A percentile compares a stretch with the other conserved stretches of the same genome.
Conservation (phyloP, 2,888 invertebrate genomes). For the Caenorhabditis sp. region DNA sequence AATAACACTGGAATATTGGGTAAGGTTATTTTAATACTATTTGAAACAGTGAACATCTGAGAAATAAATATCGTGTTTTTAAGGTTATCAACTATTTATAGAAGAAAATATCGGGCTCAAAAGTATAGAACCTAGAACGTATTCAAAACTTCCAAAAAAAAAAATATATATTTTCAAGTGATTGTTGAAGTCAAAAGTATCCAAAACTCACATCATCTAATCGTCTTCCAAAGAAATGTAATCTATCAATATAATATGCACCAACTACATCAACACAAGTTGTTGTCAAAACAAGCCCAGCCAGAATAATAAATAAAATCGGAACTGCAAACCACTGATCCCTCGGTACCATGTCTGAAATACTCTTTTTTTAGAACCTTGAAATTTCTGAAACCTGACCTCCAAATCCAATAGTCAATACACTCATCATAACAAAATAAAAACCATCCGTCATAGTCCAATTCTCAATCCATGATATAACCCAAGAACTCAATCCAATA, state of each 20-base stretch:
- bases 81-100: too few species aligned
- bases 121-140: too few species aligned
- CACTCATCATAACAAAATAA: slow-evolving; percentile 95
- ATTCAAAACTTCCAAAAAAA: too few species aligned
- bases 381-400: slow-evolving; percentile 56
- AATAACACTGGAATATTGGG: too few species aligned
- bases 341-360: slow-evolving; percentile 72
- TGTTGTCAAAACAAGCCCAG: slow-evolving; percentile 91
- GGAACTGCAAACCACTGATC: slow-evolving; percentile 88
- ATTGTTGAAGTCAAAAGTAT: too few species aligned
- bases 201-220: slow-evolving; percentile 54
- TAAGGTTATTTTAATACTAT: too few species aligned
- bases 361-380: neutral
- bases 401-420: slow-evolving; percentile 88
- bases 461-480: slow-evolving; percentile 55
- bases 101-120: too few species aligned
- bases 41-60: too few species aligned
- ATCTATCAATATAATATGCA: slow-evolving; percentile 72
- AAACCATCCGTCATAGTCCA: slow-evolving; percentile 81
- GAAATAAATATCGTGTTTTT: too few species aligned
- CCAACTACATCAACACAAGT: slow-evolving; percentile 97
- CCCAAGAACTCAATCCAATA: slow-evolving; percentile 54
- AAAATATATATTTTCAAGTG: too few species aligned
- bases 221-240: slow-evolving; percentile 70
- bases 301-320: slow-evolving; percentile 88